Base-by-base conservation (phyloP, 2,888 invertebrate genomes). In the Synergus itoensis region DNA sequence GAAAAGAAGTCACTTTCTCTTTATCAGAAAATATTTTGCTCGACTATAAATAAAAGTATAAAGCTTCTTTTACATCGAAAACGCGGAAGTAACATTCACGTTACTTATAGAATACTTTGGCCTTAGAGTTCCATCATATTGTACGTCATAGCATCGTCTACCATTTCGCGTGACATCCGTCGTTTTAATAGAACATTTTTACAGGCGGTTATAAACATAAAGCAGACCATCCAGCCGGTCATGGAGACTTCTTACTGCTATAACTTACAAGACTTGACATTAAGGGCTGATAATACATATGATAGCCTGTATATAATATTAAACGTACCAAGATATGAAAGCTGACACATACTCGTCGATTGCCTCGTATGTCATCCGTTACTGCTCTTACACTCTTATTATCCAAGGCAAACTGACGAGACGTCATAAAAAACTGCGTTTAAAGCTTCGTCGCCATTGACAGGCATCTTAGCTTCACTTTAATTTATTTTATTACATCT, bases 151-250 rank as follows among this genome's bases (percentile, higher is more conserved):
- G 73, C n/a, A 36, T 11, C 53, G n/a, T 12, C n/a, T 73, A 14
- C 36, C 36, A 57, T 73, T 73, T 53, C 28, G 73, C 73, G 36
- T 77, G 79, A 67, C 78, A 80, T 81, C 69, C 79, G 77, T 79
- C 81, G 76, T 83, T 87, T 87, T 86, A 87, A 86, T 87, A 85
- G 83, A 86, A 85, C 83, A 81, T 81, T 84, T 82, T 84, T 86
- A 83, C 81, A 86, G 86, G 86, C 76, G 81, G 78, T 81, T 80
- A 79, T 87, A 79, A 76, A 79, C 64, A 53, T 63, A 63, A 81
- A 79, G 80, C 41, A 77, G 79, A 81, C 80, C 73, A 81, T 83
- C 73, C 78, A 78, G 65, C 79, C 73, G 73, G 73, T 36, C 83
- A 63, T 84, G 79, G 80, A 78, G 75, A 73, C 78, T 83, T 83